Percentiles rank a stretch among this genome's conserved stretches.
phyloP scores from a whole-genome alignment of 2,888 invertebrate genomes.

The Himalopsyche anomala region DNA sequence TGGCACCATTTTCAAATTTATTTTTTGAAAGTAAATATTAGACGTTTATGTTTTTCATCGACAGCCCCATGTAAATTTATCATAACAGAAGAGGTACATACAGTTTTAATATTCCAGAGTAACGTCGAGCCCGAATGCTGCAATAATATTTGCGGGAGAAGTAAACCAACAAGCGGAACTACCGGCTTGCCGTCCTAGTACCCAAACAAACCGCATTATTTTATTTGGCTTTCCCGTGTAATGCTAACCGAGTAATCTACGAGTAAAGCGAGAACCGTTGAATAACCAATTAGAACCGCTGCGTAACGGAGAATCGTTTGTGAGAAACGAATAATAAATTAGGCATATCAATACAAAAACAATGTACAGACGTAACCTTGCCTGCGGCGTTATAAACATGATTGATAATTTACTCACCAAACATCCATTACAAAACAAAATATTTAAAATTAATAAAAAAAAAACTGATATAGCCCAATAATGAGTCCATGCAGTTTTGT shows the following conservation, averaged over 20 bases:
- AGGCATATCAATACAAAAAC: background rate
- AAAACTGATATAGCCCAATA: no score
- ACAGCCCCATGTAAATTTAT: background rate
- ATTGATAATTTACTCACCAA: background rate
- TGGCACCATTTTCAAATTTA: background rate
- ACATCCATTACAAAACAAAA: no score
- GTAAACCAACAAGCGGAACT: conserved; percentile 26
- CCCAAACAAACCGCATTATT: conserved; percentile 43
- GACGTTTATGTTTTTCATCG: background rate
- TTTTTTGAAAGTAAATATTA: background rate
- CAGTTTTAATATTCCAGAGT: background rate
- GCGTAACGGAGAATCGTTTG: conserved; percentile 6
- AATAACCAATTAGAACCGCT: conserved; percentile 30
- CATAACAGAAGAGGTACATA: background rate
- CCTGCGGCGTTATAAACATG: background rate
- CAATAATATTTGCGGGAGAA: conserved; percentile 17
- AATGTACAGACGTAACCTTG: conserved; percentile 3
- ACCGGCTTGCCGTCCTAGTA: background rate
- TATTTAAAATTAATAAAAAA: no score
- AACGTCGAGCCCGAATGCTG: background rate
- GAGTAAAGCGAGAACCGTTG: conserved; percentile 29
- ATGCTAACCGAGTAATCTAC: conserved; percentile 28
- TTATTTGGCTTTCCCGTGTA: conserved; percentile 21
- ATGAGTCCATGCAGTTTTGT: no score
- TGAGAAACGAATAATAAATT: conserved; percentile 14